Evolutionary conservation across 1,140 invertebrate genomes (phyloP).

Genomic region (Cherax quadricarinatus): DNA sequence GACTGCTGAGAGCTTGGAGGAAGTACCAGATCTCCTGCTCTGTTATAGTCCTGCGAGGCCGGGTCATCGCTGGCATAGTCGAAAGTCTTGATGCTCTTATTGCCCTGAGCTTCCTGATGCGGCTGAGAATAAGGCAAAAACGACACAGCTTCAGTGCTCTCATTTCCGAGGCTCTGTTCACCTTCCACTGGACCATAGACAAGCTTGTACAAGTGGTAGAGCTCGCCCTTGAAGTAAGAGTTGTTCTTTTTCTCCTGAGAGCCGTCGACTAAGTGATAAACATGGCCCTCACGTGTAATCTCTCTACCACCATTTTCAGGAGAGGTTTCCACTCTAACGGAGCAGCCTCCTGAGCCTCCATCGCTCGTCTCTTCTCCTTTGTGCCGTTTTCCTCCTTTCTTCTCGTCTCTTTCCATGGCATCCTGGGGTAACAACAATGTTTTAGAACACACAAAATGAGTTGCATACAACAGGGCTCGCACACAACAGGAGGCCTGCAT

Average conservation of each 20-base stretch:
- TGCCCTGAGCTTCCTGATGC: not conserved
- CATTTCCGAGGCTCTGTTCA: not conserved
- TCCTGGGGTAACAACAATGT: not conserved
- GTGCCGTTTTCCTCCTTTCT: not conserved
- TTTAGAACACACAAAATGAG: not conserved
- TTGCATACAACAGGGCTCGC: too few species aligned
- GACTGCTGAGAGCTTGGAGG: not conserved
- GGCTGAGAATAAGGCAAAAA: not conserved
- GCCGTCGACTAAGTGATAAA: conserved; percentile 7
- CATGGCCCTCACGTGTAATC: conserved; percentile 24
- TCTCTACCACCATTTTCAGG: not conserved
- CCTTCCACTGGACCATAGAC: not conserved
- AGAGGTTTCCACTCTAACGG: not conserved
- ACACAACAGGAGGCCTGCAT: too few species aligned
- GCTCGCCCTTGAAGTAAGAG: not conserved
- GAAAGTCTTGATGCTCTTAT: not conserved
- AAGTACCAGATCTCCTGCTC: not conserved
- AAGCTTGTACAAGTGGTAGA: not conserved
- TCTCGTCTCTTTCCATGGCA: not conserved
- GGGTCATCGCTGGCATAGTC: not conserved
- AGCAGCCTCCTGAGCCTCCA: conserved; percentile 5
- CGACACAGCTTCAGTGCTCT: not conserved
- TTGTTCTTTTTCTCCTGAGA: not conserved
- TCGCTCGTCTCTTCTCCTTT: not conserved
- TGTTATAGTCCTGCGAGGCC: not conserved